phyloP scores from a whole-genome alignment of 2,113 vertebrate species.

The Ptilorrhoa leucosticta region DNA sequence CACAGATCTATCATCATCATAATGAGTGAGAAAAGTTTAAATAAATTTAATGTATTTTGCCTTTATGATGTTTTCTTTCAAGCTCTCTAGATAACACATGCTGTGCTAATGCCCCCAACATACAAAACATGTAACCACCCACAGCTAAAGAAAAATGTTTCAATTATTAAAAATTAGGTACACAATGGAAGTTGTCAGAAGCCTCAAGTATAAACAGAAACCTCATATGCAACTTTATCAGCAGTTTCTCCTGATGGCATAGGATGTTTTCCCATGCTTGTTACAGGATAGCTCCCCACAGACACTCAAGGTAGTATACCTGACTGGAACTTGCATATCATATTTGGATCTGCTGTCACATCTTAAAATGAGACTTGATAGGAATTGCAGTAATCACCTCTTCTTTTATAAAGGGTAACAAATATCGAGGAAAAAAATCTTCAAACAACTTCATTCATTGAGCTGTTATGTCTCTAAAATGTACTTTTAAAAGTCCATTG shows the following conservation, averaged over 20 bases:
- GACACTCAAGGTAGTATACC: not conserved
- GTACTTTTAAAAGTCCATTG: not conserved
- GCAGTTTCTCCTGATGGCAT: conserved; percentile 29
- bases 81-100: not conserved
- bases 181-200: not conserved
- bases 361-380: not conserved
- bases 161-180: not conserved
- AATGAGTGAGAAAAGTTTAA: not conserved
- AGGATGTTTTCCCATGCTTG: not conserved
- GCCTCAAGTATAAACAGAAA: not conserved
- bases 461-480: conserved; percentile 21
- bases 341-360: not conserved
- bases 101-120: not conserved
- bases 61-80: not conserved
- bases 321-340: not conserved
- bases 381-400: not conserved
- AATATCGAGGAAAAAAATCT: not conserved
- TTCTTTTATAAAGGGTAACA: not conserved
- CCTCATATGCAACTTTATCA: conserved; percentile 8
- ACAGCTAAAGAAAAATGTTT: not conserved
- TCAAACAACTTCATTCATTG: conserved; percentile 13
- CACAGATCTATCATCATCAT: not conserved
- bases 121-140: not conserved
- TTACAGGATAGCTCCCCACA: not conserved
- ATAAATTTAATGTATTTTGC: not conserved